phyloP scores from a whole-genome alignment of 2,113 vertebrate genomes.

The Gobius niger region DNA sequence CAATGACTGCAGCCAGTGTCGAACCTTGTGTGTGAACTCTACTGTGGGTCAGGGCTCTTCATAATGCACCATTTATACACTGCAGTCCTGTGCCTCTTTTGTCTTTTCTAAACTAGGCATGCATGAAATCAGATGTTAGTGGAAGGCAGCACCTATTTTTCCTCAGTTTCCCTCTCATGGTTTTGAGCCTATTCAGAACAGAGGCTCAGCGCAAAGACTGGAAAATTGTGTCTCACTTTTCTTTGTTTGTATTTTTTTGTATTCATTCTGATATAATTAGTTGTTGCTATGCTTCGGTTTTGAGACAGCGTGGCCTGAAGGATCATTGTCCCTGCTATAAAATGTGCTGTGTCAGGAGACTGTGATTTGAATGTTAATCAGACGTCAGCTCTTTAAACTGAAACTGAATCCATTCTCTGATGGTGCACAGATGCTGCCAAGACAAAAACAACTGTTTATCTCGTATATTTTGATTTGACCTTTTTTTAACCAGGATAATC shows the following conservation, averaged over 20 bases:
- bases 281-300: slow-evolving; percentile 51
- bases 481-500: no score
- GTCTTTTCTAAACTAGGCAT: slow-evolving; percentile 22
- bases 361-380: slow-evolving; percentile 54
- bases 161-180: slow-evolving; percentile 1
- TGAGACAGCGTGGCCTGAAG: slow-evolving; percentile 39
- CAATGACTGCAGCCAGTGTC: slow-evolving; percentile 9
- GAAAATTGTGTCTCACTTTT: slow-evolving; percentile 18
- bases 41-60: background rate
- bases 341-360: slow-evolving; percentile 67
- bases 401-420: slow-evolving; percentile 48
- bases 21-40: slow-evolving; percentile 13
- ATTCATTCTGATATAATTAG: slow-evolving; percentile 53
- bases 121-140: slow-evolving; percentile 20
- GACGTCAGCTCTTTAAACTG: slow-evolving; percentile 47
- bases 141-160: slow-evolving; percentile 15
- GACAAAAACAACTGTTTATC: slow-evolving; percentile 30
- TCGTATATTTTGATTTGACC: no score
- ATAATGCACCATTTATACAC: slow-evolving; percentile 1
- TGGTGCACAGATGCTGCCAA: slow-evolving; percentile 29
- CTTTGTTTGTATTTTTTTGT: slow-evolving; percentile 24
- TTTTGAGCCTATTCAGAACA: background rate
- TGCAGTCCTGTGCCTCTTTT: background rate
- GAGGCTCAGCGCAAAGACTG: background rate
- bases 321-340: slow-evolving; percentile 40